A percentile compares a stretch with the other conserved stretches of the same genome.
Conservation (phyloP, 2,888 invertebrate species). For the Andrena dorsata region DNA sequence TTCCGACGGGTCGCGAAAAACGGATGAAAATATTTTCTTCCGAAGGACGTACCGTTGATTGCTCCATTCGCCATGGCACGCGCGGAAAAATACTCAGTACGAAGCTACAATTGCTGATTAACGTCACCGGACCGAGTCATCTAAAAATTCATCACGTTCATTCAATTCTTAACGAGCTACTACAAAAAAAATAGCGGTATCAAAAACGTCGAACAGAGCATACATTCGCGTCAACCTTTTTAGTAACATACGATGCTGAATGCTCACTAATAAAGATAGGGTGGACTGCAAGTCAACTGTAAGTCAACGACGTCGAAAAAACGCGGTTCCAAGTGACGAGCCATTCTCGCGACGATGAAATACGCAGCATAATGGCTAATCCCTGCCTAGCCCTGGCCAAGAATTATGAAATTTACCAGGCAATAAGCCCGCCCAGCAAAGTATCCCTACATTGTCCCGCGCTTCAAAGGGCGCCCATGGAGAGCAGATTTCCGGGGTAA, state of each 20-base stretch:
- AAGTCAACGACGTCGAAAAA: too few relatives aligned
- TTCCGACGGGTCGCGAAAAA: neutral
- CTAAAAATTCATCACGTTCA: too few relatives aligned
- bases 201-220: too few relatives aligned
- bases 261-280: too few relatives aligned
- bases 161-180: too few relatives aligned
- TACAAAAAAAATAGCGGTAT: too few relatives aligned
- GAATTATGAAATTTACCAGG: slow-evolving; percentile 43
- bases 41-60: neutral
- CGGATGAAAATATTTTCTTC: neutral
- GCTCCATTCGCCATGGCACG: neutral
- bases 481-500: slow-evolving; percentile 49
- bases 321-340: neutral
- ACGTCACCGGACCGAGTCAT: too few relatives aligned
- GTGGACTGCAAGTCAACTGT: too few relatives aligned
- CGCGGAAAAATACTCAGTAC: neutral
- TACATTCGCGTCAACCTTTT: too few relatives aligned
- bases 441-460: slow-evolving; percentile 15
- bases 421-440: neutral
- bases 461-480: slow-evolving; percentile 21
- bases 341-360: neutral
- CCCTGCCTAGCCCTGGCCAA: neutral
- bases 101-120: neutral
- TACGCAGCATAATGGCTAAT: neutral
- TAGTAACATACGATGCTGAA: too few relatives aligned